Percentiles rank a stretch among this genome's conserved stretches.
These are phyloP conservation scores for Yponomeuta evonymella DNA, from an alignment of 2,888 invertebrate genomes.

Conservation along the genomic window DNA sequence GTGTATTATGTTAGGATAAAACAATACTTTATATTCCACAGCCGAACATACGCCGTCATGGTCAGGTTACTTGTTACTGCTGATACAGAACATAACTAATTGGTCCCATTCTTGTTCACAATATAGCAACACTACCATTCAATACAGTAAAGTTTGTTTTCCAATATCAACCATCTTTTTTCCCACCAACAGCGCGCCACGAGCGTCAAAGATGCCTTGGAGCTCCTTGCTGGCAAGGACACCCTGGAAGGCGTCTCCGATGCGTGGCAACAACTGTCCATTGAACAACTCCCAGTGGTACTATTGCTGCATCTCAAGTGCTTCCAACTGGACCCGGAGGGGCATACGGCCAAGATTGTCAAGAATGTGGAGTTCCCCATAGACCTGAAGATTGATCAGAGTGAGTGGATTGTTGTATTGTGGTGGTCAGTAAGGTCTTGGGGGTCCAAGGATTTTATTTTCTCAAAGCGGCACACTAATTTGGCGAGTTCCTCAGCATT, in stretches of 20 bases:
- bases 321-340: constrained; percentile 92
- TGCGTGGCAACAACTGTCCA: constrained; percentile 91
- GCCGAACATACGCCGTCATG: too few relatives aligned
- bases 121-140: too few relatives aligned
- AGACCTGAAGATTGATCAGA: constrained; percentile 91
- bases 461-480: too few relatives aligned
- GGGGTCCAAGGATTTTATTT: too few relatives aligned
- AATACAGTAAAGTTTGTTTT: neutral
- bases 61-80: too few relatives aligned
- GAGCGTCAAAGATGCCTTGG: constrained; percentile 91
- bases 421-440: neutral
- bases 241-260: constrained; percentile 91
- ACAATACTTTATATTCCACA: too few relatives aligned
- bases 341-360: constrained; percentile 93
- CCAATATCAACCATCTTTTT: neutral
- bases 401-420: constrained; percentile 70
- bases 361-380: constrained; percentile 94
- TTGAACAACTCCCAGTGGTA: constrained; percentile 93
- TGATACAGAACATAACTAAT: too few relatives aligned
- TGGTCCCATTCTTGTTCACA: too few relatives aligned
- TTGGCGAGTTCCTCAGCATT: too few relatives aligned
- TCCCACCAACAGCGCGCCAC: constrained; percentile 79
- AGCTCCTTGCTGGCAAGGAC: constrained; percentile 89
- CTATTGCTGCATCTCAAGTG: constrained; percentile 95
- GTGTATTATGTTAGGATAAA: too few relatives aligned